Conservation (phyloP, 2,888 invertebrate genomes). For the Dynastes grantii region DNA sequence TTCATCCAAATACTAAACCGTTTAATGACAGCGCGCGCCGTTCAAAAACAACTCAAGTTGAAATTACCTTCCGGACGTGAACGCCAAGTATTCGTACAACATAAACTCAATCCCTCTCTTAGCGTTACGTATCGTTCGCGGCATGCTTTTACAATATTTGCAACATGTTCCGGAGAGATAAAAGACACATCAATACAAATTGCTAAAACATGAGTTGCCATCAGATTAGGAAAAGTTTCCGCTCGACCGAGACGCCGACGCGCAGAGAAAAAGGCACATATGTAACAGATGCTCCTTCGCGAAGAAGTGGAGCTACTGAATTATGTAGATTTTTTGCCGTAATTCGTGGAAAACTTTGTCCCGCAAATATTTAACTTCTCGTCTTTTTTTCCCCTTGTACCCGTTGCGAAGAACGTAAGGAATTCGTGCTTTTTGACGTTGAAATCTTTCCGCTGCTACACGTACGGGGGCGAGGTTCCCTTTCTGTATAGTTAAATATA, state of each 20-base stretch:
- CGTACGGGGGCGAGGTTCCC: background rate
- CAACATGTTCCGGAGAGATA: constrained; percentile 48
- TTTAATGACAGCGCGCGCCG: background rate
- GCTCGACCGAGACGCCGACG: background rate
- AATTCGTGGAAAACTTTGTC: constrained; percentile 34
- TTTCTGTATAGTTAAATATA: no score
- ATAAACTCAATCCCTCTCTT: background rate
- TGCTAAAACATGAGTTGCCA: constrained; percentile 52
- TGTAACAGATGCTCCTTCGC: constrained; percentile 44
- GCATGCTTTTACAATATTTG: constrained; percentile 5
- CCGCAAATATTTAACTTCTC: constrained; percentile 47
- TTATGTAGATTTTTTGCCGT: constrained; percentile 52
- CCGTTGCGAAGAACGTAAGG: background rate
- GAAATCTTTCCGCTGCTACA: background rate
- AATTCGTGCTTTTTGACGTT: background rate
- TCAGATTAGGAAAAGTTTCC: constrained; percentile 51
- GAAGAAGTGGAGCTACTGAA: constrained; percentile 47
- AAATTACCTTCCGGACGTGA: background rate
- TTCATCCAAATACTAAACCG: constrained; percentile 3
- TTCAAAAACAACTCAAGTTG: background rate
- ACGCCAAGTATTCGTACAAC: background rate
- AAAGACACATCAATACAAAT: constrained; percentile 52
- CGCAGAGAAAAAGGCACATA: constrained; percentile 41
- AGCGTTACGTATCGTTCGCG: constrained; percentile 14
- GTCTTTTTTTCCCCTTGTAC: background rate